phyloP scores from a whole-genome alignment of 2,113 vertebrate genomes.

The Hyla sarda region DNA sequence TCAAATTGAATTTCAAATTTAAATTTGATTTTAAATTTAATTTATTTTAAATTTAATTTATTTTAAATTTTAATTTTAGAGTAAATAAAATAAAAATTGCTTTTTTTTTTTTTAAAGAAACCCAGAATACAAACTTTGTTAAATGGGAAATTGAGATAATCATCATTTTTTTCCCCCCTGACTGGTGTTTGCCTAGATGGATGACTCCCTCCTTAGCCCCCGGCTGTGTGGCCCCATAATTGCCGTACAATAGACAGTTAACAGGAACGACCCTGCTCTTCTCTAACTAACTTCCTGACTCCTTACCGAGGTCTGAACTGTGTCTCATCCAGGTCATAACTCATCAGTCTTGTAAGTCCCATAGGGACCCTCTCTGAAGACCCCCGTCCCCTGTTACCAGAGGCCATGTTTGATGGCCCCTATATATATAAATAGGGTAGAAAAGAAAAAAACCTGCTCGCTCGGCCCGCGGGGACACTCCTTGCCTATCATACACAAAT shows the following conservation, averaged over 20 bases:
- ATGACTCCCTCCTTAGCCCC: slow-evolving; percentile 56
- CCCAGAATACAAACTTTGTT: too few species aligned
- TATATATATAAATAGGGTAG: slow-evolving; percentile 70
- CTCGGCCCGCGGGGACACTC: slow-evolving; percentile 71
- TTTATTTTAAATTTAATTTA: too few species aligned
- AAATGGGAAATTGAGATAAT: too few species aligned
- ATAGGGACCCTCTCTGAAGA: slow-evolving; percentile 67
- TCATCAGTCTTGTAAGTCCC: slow-evolving; percentile 70
- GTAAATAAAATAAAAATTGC: too few species aligned
- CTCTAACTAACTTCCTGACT: slow-evolving; percentile 67
- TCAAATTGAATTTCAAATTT: too few species aligned
- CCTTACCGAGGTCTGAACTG: slow-evolving; percentile 77
- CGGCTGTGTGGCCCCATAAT: slow-evolving; percentile 66
- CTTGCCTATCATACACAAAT: slow-evolving; percentile 86
- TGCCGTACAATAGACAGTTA: slow-evolving; percentile 73
- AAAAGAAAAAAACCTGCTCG: too few species aligned
- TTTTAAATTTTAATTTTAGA: too few species aligned
- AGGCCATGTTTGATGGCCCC: slow-evolving; percentile 76
- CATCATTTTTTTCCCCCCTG: neutral
- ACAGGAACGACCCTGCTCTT: slow-evolving; percentile 67
- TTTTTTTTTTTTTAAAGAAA: too few species aligned
- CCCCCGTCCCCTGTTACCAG: slow-evolving; percentile 72
- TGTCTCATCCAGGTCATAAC: slow-evolving; percentile 74
- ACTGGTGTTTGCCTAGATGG: neutral
- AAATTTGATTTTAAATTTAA: too few species aligned